These are phyloP conservation scores for Andrena bicolor DNA, from an alignment of 2,888 invertebrate species.

Conservation along the genomic window DNA sequence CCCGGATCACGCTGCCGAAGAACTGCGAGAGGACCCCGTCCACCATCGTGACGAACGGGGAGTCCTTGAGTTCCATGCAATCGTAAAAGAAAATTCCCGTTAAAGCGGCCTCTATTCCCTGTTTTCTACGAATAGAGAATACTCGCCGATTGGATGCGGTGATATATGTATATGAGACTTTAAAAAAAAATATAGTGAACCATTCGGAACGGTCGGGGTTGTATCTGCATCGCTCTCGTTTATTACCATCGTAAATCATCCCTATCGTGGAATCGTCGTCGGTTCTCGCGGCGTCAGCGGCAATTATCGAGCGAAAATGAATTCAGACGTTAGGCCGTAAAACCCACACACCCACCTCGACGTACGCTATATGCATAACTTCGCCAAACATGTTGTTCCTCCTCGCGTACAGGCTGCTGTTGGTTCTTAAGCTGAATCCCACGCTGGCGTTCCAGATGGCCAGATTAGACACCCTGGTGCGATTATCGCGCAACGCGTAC, in stretches of 20 bases:
- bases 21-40: constrained; percentile 67
- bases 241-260: constrained; percentile 25
- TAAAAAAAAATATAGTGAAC: not conserved
- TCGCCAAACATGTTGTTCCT: constrained; percentile 70
- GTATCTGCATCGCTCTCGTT: not conserved
- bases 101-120: not conserved
- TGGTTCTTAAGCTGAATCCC: constrained; percentile 45
- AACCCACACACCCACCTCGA: constrained; percentile 62
- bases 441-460: constrained; percentile 67
- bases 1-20: constrained; percentile 70
- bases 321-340: not conserved
- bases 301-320: constrained; percentile 18
- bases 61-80: constrained; percentile 42
- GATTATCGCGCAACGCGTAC: constrained; percentile 71
- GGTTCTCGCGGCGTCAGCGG: not conserved
- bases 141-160: not conserved
- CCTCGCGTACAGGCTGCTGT: constrained; percentile 66
- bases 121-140: not conserved
- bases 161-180: too few relatives aligned
- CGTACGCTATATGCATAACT: constrained; percentile 67
- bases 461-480: constrained; percentile 60
- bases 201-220: not conserved
- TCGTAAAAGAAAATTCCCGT: not conserved
- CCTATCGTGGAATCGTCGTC: constrained; percentile 4
- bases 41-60: constrained; percentile 39